Evolutionary conservation across 2,113 vertebrate species (phyloP).

Genomic region (Pluvianellus socialis): DNA sequence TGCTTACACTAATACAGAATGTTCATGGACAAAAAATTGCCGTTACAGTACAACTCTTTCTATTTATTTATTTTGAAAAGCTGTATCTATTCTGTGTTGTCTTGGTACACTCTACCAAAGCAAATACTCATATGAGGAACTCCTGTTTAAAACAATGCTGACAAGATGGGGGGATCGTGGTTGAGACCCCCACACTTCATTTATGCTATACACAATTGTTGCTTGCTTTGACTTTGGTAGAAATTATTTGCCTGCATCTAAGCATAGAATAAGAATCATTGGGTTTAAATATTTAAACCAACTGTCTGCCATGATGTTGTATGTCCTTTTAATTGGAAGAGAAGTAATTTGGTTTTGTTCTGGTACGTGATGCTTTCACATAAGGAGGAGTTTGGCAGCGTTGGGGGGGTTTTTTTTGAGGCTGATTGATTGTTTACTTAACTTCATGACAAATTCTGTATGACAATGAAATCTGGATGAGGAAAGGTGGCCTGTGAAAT

Average conservation of each 20-base stretch:
- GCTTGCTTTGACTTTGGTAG: background rate
- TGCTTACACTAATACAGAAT: background rate
- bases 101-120: background rate
- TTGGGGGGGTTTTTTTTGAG: background rate
- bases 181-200: fast-evolving
- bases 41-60: background rate
- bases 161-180: background rate
- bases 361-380: background rate
- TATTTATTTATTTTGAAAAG: conserved; percentile 36
- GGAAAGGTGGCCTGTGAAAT: background rate
- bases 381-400: background rate
- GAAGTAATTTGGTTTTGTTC: background rate
- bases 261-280: background rate
- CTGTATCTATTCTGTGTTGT: background rate
- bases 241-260: background rate
- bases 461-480: background rate
- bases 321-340: background rate
- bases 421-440: background rate
- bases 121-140: background rate
- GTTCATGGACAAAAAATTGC: background rate
- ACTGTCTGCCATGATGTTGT: background rate
- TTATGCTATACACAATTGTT: background rate
- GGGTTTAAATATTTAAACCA: background rate
- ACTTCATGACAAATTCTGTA: background rate
- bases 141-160: background rate